phyloP scores from a whole-genome alignment of 1,140 invertebrate species.

The Fopius arisanus region DNA sequence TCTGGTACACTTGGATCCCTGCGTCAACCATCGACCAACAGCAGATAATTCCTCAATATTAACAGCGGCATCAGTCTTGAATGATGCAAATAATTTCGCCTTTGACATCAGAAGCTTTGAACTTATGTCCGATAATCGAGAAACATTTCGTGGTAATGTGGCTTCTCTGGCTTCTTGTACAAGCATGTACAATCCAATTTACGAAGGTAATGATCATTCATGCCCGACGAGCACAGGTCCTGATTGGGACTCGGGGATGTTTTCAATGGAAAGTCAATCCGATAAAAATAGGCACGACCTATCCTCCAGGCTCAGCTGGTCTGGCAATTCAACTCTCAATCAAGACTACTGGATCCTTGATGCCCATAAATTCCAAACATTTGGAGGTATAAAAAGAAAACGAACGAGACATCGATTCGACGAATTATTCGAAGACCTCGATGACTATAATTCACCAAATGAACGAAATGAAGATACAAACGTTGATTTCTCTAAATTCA shows the following conservation, averaged over 20 bases:
- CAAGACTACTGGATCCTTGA: constrained; percentile 42
- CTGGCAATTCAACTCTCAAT: constrained; percentile 22
- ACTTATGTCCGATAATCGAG: background rate
- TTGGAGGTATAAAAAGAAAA: constrained; percentile 46
- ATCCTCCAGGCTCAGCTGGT: background rate
- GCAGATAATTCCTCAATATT: constrained; percentile 17
- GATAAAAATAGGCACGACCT: background rate
- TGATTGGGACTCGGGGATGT: constrained; percentile 52
- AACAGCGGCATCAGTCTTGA: background rate
- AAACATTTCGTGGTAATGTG: background rate
- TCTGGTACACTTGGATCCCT: constrained; percentile 61
- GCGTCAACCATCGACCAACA: constrained; percentile 7
- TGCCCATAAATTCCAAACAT: constrained; percentile 46
- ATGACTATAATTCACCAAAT: background rate
- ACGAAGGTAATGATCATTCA: constrained; percentile 41
- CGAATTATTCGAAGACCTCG: constrained; percentile 16
- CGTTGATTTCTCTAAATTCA: constrained; percentile 36
- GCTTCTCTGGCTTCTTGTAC: too few species aligned
- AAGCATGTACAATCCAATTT: constrained; percentile 34
- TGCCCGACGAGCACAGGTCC: too few species aligned
- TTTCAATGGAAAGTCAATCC: constrained; percentile 38
- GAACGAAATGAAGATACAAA: constrained; percentile 10
- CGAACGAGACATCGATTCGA: constrained; percentile 17
- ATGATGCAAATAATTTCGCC: background rate
- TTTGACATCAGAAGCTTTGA: background rate